These are phyloP conservation scores for Euphonia xanthogaster DNA, from an alignment of 2,797 vertebrate genomes.

Conservation along the genomic window DNA sequence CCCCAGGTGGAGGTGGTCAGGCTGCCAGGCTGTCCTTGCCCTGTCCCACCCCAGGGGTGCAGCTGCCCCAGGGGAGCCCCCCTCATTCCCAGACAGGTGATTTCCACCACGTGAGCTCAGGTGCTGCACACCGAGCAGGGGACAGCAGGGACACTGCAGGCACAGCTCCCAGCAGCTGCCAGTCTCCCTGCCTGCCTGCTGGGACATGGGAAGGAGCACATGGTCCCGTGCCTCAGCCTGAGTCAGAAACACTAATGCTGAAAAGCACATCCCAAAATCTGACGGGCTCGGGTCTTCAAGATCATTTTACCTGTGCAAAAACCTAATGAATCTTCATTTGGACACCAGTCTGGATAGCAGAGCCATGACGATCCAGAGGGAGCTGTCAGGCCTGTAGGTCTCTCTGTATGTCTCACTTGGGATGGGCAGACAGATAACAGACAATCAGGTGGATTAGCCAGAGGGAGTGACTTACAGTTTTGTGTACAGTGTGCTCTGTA, in stretches of 20 bases:
- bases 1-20: accelerated
- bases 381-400: neutral
- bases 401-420: neutral
- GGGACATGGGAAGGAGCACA: accelerated
- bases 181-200: neutral
- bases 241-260: neutral
- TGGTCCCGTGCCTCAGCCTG: accelerated
- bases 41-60: accelerated
- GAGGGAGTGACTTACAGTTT: neutral
- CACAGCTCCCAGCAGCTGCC: neutral
- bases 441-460: neutral
- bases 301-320: neutral
- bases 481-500: neutral
- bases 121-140: accelerated
- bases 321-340: neutral
- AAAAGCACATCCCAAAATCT: neutral
- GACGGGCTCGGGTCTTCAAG: neutral
- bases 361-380: neutral
- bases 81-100: accelerated
- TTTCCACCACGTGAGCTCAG: neutral
- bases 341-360: neutral
- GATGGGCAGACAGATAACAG: neutral
- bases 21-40: neutral
- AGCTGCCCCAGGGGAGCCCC: neutral
- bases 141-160: neutral